Base-by-base conservation (phyloP, 2,888 invertebrate species). In the Athalia circularis region DNA sequence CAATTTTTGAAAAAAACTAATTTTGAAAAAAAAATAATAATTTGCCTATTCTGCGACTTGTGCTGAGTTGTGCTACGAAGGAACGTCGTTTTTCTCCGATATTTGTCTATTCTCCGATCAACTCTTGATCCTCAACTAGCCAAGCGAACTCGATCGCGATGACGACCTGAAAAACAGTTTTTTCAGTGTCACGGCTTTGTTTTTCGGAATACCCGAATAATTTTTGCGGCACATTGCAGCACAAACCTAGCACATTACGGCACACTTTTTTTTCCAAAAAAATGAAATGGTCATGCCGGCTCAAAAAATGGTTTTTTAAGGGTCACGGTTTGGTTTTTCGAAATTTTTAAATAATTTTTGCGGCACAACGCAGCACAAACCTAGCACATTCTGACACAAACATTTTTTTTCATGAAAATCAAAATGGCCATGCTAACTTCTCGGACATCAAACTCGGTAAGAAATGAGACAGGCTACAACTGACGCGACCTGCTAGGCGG, bases 231-330 rank as follows among this genome's bases (percentile, higher is more conserved):
- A 65, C 47, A 65, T 65, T 48, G 62, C 62, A 62, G 62, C 43
- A 62, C 62, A 43, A 62, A 45, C 62, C 62, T 29, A 62, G 62
- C 62, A 62, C 62, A 62, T 62, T 62, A 29, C 43, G 62, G 62
- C 62, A 65, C 65, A 48, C 45, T 5, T 50, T 4, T 9, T 48
- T 65, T n/a, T 65, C 48, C 0, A 48, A 47, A 65, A 65, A 65
- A 65, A 13, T 48, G 48, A 65, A 65, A 65, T 65, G 65, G 65
- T 48, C 65, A 65, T 65, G 65, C 65, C 11, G 50, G 65, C 48
- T 8, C 3, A 50, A 65, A 65, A 65, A 65, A 65, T 8, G 8
- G 48, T 65, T 65, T 65, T 65, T 65, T 8, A 48, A n/a, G 15
- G 50, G 29, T 29, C 29, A 29, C 29, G 29, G 29, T 48, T 65